Evolutionary conservation across 2,113 vertebrate genomes (phyloP).

Genomic region (Machaerirhynchus nigripectus): DNA sequence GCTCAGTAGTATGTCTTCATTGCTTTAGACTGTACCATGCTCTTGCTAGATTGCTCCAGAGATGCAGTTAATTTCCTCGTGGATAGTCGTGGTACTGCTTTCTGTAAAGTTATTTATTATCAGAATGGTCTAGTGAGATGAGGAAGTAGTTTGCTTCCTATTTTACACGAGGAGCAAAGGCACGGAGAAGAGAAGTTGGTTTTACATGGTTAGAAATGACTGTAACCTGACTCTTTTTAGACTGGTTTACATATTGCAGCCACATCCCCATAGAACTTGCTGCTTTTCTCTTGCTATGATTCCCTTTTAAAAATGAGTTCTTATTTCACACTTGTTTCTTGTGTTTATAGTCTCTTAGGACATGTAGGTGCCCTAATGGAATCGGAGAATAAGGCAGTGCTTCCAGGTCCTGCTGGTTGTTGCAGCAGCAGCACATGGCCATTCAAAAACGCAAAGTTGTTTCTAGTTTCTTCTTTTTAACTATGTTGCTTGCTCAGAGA

Average conservation of each 20-base stretch:
- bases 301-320: not conserved
- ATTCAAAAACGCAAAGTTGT: not conserved
- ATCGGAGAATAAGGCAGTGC: accelerated
- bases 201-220: conserved; percentile 11
- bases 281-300: not conserved
- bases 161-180: not conserved
- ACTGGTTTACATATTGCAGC: conserved; percentile 3
- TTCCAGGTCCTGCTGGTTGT: not conserved
- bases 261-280: not conserved
- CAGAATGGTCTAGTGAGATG: not conserved
- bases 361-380: accelerated
- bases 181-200: not conserved
- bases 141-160: conserved; percentile 44
- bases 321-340: not conserved
- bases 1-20: not conserved
- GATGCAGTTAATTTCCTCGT: not conserved
- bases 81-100: not conserved
- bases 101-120: not conserved
- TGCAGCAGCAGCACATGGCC: not conserved
- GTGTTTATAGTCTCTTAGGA: not conserved
- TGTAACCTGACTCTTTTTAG: not conserved
- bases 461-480: not conserved
- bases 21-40: not conserved
- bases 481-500: not conserved
- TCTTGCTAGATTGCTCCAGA: not conserved